phyloP scores from a whole-genome alignment of 2,113 vertebrate species.

The Pterocles orientalis region DNA sequence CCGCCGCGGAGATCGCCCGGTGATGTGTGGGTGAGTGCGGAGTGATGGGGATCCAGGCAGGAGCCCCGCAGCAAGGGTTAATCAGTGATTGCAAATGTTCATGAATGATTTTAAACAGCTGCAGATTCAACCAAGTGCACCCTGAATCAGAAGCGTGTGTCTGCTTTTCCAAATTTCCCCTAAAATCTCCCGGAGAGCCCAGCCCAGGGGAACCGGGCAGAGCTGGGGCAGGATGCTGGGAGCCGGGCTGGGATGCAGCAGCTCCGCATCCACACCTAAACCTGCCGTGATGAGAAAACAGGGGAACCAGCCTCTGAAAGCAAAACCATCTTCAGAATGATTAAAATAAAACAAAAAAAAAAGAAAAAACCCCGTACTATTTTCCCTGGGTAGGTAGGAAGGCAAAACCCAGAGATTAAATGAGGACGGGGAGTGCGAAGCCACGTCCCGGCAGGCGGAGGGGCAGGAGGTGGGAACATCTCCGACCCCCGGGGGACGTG shows the following conservation, averaged over 20 bases:
- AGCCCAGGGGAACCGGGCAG: neutral
- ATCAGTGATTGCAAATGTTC: slow-evolving; percentile 30
- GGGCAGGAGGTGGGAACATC: neutral
- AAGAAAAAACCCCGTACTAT: neutral
- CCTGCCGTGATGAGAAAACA: neutral
- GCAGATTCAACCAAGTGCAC: neutral
- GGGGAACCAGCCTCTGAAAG: neutral
- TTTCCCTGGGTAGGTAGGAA: neutral
- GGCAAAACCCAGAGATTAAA: neutral
- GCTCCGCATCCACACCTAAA: neutral
- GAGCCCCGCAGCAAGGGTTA: neutral
- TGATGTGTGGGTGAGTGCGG: neutral
- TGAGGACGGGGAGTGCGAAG: neutral
- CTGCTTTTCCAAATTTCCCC: neutral
- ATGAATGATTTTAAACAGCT: slow-evolving; percentile 33
- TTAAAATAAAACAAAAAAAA: fast-evolving
- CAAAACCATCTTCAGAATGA: neutral
- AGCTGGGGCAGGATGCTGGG: neutral
- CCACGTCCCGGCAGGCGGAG: neutral
- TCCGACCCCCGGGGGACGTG: neutral
- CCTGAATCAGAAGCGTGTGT: neutral
- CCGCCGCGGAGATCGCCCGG: neutral
- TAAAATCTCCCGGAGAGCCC: neutral
- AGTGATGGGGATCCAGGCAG: slow-evolving; percentile 18
- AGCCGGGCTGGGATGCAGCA: neutral